Conservation (phyloP, 2,888 invertebrate genomes). For the Luperina nickerlii region DNA sequence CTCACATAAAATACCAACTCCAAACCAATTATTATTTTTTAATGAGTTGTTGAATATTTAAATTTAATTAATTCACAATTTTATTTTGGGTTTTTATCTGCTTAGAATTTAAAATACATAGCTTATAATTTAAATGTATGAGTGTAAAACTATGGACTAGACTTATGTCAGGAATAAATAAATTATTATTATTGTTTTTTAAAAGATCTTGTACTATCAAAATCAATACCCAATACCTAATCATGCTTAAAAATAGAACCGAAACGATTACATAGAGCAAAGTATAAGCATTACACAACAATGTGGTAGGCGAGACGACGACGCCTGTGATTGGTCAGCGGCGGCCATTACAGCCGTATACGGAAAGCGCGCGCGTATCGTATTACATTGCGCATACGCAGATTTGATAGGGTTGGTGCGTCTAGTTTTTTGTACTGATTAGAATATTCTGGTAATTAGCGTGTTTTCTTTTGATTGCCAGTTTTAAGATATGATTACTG, state of each 20-base stretch:
- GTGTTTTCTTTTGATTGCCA: neutral
- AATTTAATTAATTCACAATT: too few relatives aligned
- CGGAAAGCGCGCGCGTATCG: conserved; percentile 83
- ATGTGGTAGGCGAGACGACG: conserved; percentile 76
- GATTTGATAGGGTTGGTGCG: conserved; percentile 50
- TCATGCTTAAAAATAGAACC: conserved; percentile 58
- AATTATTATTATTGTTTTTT: too few relatives aligned
- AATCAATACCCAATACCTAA: conserved; percentile 38
- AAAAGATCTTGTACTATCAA: conserved; percentile 8
- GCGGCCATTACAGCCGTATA: conserved; percentile 81
- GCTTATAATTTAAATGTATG: too few relatives aligned
- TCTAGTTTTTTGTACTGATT: neutral
- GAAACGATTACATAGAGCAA: conserved; percentile 56
- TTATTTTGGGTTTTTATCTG: too few relatives aligned
- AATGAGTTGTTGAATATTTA: too few relatives aligned
- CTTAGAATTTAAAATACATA: too few relatives aligned
- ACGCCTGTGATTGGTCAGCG: conserved; percentile 79
- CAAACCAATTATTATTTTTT: too few relatives aligned
- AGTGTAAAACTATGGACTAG: too few relatives aligned
- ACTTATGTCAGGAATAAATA: too few relatives aligned
- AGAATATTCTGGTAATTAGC: neutral
- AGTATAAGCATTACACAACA: conserved; percentile 60
- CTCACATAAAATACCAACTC: neutral
- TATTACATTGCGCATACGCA: conserved; percentile 77
- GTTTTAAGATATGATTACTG: neutral